A percentile compares a stretch with the other conserved stretches of the same genome.
Evolutionary conservation across 1,140 invertebrate species (phyloP).

Genomic region (Bombus affinis): DNA sequence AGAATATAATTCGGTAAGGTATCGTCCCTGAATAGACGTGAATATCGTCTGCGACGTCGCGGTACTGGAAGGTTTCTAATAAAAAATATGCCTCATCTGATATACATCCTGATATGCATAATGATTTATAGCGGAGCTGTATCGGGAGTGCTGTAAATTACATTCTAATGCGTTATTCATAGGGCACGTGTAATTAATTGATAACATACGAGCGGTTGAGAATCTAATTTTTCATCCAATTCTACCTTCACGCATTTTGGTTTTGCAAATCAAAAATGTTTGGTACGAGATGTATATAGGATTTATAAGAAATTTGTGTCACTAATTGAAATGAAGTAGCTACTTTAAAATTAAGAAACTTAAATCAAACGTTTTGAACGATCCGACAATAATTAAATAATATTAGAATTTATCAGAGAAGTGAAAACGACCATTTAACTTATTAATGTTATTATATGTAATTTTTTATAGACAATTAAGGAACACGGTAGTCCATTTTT

Average conservation of each 20-base stretch:
- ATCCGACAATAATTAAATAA: too few relatives aligned
- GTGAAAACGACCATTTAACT: too few relatives aligned
- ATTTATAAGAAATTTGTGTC: neutral
- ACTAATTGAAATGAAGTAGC: too few relatives aligned
- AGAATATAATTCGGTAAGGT: neutral
- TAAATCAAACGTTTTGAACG: too few relatives aligned
- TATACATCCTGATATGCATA: neutral
- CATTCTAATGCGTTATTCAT: neutral
- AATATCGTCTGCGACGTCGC: neutral
- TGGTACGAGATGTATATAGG: rapidly evolving
- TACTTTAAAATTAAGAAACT: too few relatives aligned
- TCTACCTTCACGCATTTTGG: neutral
- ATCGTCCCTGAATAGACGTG: neutral
- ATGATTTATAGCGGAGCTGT: neutral
- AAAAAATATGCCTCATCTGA: constrained; percentile 5
- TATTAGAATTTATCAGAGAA: too few relatives aligned
- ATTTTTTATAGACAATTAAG: too few relatives aligned
- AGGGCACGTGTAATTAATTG: neutral
- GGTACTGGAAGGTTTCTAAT: neutral
- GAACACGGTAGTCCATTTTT: too few relatives aligned
- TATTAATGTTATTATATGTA: too few relatives aligned
- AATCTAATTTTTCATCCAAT: neutral
- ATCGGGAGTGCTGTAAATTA: neutral
- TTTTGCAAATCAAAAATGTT: neutral
- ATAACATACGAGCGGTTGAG: too few relatives aligned